A percentile compares a stretch with the other conserved stretches of the same genome.
Evolutionary conservation across 1,140 invertebrate genomes (phyloP).

Genomic region (Ceratina calcarata): DNA sequence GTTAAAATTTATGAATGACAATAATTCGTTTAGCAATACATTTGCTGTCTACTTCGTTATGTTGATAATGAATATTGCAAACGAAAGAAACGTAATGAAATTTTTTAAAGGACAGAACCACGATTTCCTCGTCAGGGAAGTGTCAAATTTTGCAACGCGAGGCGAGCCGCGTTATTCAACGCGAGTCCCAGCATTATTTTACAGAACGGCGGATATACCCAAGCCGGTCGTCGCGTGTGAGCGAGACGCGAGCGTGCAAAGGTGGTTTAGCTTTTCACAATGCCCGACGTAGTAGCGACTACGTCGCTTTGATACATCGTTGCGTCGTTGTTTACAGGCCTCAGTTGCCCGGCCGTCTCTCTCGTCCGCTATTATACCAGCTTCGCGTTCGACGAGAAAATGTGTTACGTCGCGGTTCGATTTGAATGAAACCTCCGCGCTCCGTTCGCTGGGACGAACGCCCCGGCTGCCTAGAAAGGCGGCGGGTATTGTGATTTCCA

Average conservation of each 20-base stretch:
- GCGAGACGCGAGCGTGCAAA: constrained; percentile 34
- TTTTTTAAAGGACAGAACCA: too few relatives aligned
- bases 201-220: neutral
- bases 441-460: neutral
- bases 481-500: neutral
- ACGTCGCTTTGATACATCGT: constrained; percentile 41
- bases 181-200: neutral
- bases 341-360: neutral
- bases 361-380: constrained; percentile 16
- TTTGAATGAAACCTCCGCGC: constrained; percentile 37
- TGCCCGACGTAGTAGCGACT: constrained; percentile 24
- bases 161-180: neutral
- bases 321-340: constrained; percentile 43
- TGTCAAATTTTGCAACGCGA: neutral
- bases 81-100: too few relatives aligned
- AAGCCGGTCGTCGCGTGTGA: constrained; percentile 7
- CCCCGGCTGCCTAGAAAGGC: neutral
- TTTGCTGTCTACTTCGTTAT: too few relatives aligned
- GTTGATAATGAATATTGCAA: too few relatives aligned
- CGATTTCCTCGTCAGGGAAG: neutral
- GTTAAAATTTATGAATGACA: too few relatives aligned
- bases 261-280: constrained; percentile 52
- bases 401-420: constrained; percentile 16
- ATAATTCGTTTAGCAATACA: too few relatives aligned
- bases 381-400: neutral